Base-by-base conservation (phyloP, 1,140 invertebrate species). In the Megalopta genalis region DNA sequence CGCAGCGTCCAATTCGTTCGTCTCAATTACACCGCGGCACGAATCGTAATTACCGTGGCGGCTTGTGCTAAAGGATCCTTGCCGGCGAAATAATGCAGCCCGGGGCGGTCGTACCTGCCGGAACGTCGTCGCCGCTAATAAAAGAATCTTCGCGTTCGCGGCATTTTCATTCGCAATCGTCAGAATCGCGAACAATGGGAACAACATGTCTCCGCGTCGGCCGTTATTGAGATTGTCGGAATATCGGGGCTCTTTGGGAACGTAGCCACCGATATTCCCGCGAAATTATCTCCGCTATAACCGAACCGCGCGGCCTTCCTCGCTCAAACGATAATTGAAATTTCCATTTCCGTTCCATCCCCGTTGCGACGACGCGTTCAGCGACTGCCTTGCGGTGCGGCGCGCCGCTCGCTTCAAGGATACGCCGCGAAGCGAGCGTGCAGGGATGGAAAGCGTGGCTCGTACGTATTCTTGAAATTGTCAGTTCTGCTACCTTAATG, bases 31-130 rank as follows among this genome's bases (percentile, higher is more conserved):
- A n/a, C 21, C 21, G 21, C 21, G 52, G 46, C 9, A 23, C 62
- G 37, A 32, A 57, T n/a, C 52, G 37, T 18, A 75, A 75, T 75
- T 75, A 75, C n/a, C 32, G 23, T 16, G 14, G 46, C 21, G 52
- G 39, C 21, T 10, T 0, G 52, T 4, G 32, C 9, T 39, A n/a
- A 75, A 75, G 10, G 32, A 9, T 52, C 46, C n/a, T 0, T 21
- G 23, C 8, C 10, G 37, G 7, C 7, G 2, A n/a, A 63, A 67
- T 23, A 23, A 23, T 32, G 4, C n/a, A 39, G 14, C n/a, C 6
- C 25, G 9, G 7, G 46, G 25, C 46, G 25, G 14, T 52, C 10
- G 42, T 49, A 10, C 8, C 7, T 5, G 10, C 21, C 1, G 14
- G 7, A 42, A 52, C 25, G 32, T 32, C 23, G 8, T 59, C 54